Evolutionary conservation across 2,797 vertebrate species (phyloP).

Genomic region (Catamblyrhynchus diadema): DNA sequence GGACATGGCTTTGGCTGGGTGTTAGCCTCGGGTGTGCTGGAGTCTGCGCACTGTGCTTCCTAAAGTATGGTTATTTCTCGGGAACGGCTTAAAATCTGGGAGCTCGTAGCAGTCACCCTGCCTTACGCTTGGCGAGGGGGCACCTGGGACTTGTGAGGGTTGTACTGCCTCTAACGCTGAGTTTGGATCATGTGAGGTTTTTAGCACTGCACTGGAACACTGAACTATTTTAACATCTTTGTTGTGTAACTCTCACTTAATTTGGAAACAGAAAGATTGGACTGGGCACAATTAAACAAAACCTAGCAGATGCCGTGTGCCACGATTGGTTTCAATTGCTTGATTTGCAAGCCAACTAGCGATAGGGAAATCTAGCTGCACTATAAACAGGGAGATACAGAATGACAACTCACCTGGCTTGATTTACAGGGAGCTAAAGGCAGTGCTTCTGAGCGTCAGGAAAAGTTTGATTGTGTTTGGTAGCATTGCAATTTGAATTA

Average conservation of each 20-base stretch:
- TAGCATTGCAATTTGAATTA: neutral
- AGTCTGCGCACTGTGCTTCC: neutral
- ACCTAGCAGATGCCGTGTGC: neutral
- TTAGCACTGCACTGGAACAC: neutral
- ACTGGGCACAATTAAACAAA: neutral
- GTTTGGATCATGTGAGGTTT: neutral
- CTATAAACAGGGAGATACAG: neutral
- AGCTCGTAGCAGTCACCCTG: neutral
- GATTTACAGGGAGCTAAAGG: neutral
- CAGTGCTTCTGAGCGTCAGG: neutral
- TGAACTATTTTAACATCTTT: neutral
- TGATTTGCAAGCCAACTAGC: neutral
- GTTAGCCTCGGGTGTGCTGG: neutral
- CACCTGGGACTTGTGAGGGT: fast-evolving
- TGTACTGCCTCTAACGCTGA: fast-evolving
- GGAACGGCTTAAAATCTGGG: neutral
- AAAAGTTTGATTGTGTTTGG: neutral
- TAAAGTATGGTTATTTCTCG: neutral
- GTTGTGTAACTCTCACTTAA: neutral
- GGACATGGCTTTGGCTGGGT: neutral
- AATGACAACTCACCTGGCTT: neutral
- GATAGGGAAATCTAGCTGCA: neutral
- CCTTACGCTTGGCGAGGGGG: fast-evolving
- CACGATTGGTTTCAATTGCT: neutral
- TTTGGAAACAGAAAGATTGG: neutral